phyloP scores from a whole-genome alignment of 2,113 vertebrate species.

The Alethe diademata region DNA sequence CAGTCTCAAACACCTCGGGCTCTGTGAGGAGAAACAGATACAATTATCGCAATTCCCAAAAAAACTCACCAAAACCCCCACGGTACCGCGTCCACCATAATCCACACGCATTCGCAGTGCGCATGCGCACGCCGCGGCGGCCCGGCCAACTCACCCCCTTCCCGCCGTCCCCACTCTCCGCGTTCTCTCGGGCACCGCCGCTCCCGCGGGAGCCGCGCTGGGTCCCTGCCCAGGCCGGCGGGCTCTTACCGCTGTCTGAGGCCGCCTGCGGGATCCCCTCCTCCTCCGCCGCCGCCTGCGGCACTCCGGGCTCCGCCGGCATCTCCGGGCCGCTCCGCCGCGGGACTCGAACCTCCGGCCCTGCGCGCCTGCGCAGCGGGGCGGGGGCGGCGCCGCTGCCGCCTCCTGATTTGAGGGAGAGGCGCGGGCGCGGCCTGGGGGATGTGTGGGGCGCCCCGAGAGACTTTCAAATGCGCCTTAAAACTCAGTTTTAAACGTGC shows the following conservation, averaged over 20 bases:
- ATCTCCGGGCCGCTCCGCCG: rapidly evolving
- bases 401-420: rapidly evolving
- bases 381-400: rapidly evolving
- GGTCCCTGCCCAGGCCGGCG: rapidly evolving
- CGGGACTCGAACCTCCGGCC: rapidly evolving
- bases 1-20: neutral
- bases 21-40: neutral
- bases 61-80: rapidly evolving
- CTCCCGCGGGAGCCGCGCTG: neutral
- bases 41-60: neutral
- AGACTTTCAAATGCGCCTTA: rapidly evolving
- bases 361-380: neutral
- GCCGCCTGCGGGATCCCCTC: neutral
- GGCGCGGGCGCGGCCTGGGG: neutral
- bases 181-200: neutral
- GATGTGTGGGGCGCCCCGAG: rapidly evolving
- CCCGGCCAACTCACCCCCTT: rapidly evolving
- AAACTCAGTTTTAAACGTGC: rapidly evolving
- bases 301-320: rapidly evolving
- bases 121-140: rapidly evolving
- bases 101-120: rapidly evolving
- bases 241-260: neutral
- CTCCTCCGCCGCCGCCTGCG: neutral
- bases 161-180: rapidly evolving
- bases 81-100: neutral